Evolutionary conservation across 2,888 invertebrate species (phyloP).

Genomic region (Ophion ventricosus): DNA sequence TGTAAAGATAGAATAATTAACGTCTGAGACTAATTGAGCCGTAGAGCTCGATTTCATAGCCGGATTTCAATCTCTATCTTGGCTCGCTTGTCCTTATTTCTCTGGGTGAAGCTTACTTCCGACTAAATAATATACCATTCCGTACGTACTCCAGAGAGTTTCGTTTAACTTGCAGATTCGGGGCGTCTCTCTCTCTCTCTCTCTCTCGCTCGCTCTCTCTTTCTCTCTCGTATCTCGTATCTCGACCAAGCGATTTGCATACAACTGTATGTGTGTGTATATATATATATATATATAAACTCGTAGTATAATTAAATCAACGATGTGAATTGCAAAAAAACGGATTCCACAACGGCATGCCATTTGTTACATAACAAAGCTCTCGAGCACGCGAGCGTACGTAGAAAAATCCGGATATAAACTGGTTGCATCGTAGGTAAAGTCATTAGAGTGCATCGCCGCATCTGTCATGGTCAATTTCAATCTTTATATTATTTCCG

Average conservation of each 20-base stretch:
- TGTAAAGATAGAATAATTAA: background rate
- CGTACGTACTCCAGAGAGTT: background rate
- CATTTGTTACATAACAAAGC: background rate
- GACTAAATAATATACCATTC: constrained; percentile 36
- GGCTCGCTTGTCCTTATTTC: background rate
- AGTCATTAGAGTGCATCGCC: background rate
- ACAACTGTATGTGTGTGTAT: background rate
- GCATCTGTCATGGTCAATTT: background rate
- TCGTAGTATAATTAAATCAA: constrained; percentile 52
- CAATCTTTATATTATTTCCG: background rate
- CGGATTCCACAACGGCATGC: background rate
- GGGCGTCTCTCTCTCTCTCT: constrained; percentile 3
- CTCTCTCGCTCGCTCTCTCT: too few species aligned
- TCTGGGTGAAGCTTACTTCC: background rate
- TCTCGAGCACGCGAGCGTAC: background rate
- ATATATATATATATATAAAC: too few species aligned
- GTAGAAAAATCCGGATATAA: background rate
- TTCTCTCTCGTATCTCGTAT: background rate
- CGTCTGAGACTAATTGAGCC: constrained; percentile 34
- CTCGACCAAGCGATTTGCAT: constrained; percentile 9
- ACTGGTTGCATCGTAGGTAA: background rate
- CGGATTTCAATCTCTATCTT: constrained; percentile 23
- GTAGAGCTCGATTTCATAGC: constrained; percentile 28
- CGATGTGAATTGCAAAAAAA: constrained; percentile 32
- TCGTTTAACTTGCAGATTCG: constrained; percentile 51